Evolutionary conservation across 2,797 vertebrate genomes (phyloP).

Genomic region (Vultur gryphus): DNA sequence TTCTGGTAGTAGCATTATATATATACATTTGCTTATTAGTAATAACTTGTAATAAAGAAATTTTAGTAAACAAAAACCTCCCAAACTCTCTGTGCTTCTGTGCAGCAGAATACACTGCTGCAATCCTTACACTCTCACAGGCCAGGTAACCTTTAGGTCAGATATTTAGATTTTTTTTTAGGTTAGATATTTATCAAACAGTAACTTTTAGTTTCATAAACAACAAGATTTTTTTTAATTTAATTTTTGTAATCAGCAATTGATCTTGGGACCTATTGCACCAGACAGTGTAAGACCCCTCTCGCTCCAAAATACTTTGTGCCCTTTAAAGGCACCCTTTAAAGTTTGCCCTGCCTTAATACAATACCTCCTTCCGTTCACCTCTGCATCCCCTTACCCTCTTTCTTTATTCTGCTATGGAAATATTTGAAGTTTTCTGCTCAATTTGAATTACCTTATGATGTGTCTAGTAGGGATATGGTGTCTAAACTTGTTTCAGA

Average conservation of each 20-base stretch:
- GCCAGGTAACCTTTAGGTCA: background rate
- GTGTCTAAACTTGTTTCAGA: background rate
- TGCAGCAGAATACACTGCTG: background rate
- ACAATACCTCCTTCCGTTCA: background rate
- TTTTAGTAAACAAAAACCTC: background rate
- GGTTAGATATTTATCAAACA: background rate
- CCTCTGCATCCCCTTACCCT: rapidly evolving
- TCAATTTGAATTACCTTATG: background rate
- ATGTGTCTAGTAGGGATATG: background rate
- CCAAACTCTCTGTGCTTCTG: background rate
- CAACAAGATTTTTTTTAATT: background rate
- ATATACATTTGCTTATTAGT: background rate
- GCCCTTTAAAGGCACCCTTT: background rate
- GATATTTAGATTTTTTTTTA: background rate
- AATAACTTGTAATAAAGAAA: background rate
- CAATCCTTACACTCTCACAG: background rate
- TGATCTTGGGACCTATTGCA: background rate
- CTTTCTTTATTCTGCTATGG: background rate
- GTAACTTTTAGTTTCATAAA: background rate
- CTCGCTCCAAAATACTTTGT: background rate
- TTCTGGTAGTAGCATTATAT: background rate
- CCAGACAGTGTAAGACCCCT: background rate
- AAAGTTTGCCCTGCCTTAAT: background rate
- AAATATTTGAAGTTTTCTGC: background rate
- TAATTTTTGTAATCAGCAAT: background rate